Evolutionary conservation across 2,797 vertebrate genomes (phyloP), one percentile per base, ranked within the genome.

Genomic region (Alosa sapidissima): DNA sequence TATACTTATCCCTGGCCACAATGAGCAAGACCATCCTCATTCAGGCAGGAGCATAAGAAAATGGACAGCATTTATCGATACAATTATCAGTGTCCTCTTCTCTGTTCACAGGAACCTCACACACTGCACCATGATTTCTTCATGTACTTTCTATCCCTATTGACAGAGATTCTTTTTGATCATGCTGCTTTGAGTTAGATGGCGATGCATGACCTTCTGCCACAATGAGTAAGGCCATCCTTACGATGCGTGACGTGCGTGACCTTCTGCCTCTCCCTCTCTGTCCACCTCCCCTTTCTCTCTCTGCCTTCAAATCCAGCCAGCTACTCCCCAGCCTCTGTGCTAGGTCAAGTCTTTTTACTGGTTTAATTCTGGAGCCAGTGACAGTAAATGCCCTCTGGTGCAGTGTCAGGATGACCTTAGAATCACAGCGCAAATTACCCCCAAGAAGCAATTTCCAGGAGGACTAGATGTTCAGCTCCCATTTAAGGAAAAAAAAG

Each of bases 401-500:
- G 72, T 45, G 72, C 19, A 45, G 19, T 78, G 72, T 47, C 72
- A 78, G 72, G 41, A 47, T 78, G 72, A 5, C 72, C 72, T 19
- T 21, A 78, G 72, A 78, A 45, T 78, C 72, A 47, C 72, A 21
- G 41, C 72, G 19, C 41, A 47, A 78, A 78, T 78, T 78, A 78
- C 72, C 72, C 72, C 41, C 72, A 47, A 78, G 72, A 78, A 78
- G 72, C 72, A 78, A 78, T 78, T 78, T 78, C 72, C 21, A 62
- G 62, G 10, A 13, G 28, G 62, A 68, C 24, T 78, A 78, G 65
- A 72, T 78, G 72, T 78, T 78, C 58, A 62, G 58, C n/a, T n/a
- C 5, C 58, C 58, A 24, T 62, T 62, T 62, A 24, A 62, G n/a
- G n/a, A 62, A 62, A 10, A 62, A 78, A 78, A 47, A n/a, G 41